Conservation (phyloP, 2,113 vertebrate species). For the Camelus dromedarius region DNA sequence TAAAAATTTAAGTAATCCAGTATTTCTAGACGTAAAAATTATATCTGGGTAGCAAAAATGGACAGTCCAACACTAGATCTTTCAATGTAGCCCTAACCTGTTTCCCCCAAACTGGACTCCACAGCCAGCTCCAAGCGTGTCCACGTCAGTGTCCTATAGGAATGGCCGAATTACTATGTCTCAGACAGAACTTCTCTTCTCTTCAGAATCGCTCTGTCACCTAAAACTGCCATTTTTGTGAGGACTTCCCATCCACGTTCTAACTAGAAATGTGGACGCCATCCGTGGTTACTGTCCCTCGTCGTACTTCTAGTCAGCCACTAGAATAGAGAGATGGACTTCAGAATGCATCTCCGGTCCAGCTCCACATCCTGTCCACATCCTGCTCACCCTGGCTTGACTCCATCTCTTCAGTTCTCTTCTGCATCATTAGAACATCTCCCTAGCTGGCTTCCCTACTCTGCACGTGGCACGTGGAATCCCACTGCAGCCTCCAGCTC, state of each 20-base stretch:
- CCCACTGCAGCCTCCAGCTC: too few relatives aligned
- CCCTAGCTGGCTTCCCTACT: background rate
- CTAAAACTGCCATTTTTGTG: background rate
- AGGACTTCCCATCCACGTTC: background rate
- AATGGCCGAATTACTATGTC: background rate
- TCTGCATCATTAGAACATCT: background rate
- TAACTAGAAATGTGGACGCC: background rate
- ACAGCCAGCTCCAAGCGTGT: background rate
- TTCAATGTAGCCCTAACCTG: background rate
- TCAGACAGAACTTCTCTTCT: background rate
- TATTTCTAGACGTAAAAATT: too few relatives aligned
- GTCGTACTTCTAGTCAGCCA: background rate
- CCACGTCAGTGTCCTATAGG: background rate
- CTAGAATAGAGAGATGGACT: background rate
- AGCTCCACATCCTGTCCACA: background rate
- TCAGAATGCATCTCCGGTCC: background rate
- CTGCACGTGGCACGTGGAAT: background rate
- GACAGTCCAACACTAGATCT: background rate
- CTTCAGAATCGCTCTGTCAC: background rate
- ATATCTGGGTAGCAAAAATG: background rate
- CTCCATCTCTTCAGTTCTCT: background rate
- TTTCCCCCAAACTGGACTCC: background rate
- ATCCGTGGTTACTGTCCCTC: background rate
- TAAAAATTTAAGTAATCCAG: too few relatives aligned
- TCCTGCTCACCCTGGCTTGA: background rate